A percentile compares a stretch with the other conserved stretches of the same genome.
These are phyloP conservation scores for Platyscapa corneri DNA, from an alignment of 1,140 invertebrate genomes.

Conservation along the genomic window DNA sequence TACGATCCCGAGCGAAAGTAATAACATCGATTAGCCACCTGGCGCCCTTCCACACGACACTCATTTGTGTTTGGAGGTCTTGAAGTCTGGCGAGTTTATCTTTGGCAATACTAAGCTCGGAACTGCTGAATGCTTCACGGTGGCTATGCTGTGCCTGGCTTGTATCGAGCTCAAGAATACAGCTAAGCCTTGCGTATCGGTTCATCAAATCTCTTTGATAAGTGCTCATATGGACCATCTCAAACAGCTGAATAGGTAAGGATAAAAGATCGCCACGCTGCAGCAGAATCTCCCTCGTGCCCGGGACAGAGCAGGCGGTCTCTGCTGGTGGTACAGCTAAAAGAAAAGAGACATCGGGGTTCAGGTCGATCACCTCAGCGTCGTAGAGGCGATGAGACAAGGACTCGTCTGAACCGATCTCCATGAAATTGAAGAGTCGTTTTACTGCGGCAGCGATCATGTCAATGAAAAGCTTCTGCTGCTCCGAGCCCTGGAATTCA, in stretches of 20 bases:
- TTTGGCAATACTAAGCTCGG: slow-evolving; percentile 89
- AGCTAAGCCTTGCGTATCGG: slow-evolving; percentile 92
- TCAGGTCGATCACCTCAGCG: slow-evolving; percentile 92
- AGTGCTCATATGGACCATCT: slow-evolving; percentile 94
- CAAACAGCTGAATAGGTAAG: slow-evolving; percentile 91
- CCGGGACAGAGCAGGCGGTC: slow-evolving; percentile 91
- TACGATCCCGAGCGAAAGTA: slow-evolving; percentile 90
- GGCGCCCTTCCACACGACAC: slow-evolving; percentile 91
- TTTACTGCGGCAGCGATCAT: slow-evolving; percentile 82
- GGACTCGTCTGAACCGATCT: slow-evolving; percentile 81
- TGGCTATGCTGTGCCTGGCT: slow-evolving; percentile 93
- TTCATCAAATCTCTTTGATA: slow-evolving; percentile 92
- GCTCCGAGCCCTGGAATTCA: slow-evolving; percentile 78
- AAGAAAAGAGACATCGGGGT: slow-evolving; percentile 89
- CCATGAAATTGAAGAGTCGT: slow-evolving; percentile 86
- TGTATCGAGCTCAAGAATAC: slow-evolving; percentile 93
- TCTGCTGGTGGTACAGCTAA: slow-evolving; percentile 92
- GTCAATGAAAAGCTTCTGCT: slow-evolving; percentile 86
- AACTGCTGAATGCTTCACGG: slow-evolving; percentile 93
- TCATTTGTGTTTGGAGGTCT: slow-evolving; percentile 87
- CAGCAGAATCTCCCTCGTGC: slow-evolving; percentile 86
- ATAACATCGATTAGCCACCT: slow-evolving; percentile 97
- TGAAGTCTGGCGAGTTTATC: slow-evolving; percentile 87
- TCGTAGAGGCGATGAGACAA: slow-evolving; percentile 88
- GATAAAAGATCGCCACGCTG: slow-evolving; percentile 87